Percentiles rank a stretch among this genome's conserved stretches.
Evolutionary conservation across 2,888 invertebrate species (phyloP).

Genomic region (Drosophila quinaria): DNA sequence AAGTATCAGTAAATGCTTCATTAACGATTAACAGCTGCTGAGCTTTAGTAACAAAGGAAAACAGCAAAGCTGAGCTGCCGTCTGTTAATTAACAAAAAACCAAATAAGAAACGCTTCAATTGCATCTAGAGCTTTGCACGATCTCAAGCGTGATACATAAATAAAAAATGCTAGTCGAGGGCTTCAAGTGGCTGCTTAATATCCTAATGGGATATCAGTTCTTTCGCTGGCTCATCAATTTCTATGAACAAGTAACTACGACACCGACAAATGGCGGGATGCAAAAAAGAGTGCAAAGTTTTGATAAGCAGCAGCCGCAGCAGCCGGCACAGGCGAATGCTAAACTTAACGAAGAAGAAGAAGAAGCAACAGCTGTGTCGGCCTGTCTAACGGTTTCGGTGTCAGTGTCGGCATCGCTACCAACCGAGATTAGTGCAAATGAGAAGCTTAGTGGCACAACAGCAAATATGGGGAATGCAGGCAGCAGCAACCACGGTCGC

Average conservation of each 20-base stretch:
- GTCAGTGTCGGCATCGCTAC: conserved; percentile 1
- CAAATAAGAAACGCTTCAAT: conserved; percentile 26
- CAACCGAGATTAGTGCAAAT: conserved; percentile 42
- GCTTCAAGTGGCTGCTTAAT: conserved; percentile 59
- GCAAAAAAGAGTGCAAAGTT: conserved; percentile 29
- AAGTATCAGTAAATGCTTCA: conserved; percentile 29
- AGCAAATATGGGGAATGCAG: conserved; percentile 71
- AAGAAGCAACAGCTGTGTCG: conserved; percentile 37
- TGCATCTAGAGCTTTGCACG: conserved; percentile 29
- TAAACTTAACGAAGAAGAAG: conserved; percentile 22
- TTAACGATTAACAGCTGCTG: conserved; percentile 34
- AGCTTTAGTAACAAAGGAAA: conserved; percentile 23
- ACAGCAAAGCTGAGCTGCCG: conserved; percentile 37
- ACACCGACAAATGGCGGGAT: conserved; percentile 19
- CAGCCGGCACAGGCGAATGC: conserved; percentile 34
- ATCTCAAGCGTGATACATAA: neutral
- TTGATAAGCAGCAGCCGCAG: conserved; percentile 20
- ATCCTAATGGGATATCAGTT: conserved; percentile 70
- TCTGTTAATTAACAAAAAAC: conserved; percentile 17
- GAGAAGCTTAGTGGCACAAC: conserved; percentile 48
- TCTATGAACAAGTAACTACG: conserved; percentile 59
- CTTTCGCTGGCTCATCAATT: conserved; percentile 74
- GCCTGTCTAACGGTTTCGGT: conserved; percentile 6
- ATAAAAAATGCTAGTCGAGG: conserved; percentile 66
- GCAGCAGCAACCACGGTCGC: conserved; percentile 50